Base-by-base conservation (phyloP, 2,113 vertebrate species). In the Heterochromis multidens region DNA sequence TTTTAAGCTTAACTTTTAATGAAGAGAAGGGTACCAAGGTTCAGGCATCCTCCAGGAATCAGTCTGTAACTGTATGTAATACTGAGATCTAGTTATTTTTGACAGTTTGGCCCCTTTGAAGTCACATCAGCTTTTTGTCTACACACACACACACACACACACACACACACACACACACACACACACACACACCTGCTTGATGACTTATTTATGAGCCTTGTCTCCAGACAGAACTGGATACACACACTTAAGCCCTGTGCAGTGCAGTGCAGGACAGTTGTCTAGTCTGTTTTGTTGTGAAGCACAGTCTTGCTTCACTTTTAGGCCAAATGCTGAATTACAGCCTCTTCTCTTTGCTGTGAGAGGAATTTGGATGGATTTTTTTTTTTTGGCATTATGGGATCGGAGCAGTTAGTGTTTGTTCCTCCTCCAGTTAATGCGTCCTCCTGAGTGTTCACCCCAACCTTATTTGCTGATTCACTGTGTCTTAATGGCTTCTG, bases 71-170 rank as follows among this genome's bases (percentile, higher is more conserved):
- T 72, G 27, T 21, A 40, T 61, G 33, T 23, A 80, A 82, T 25
- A 79, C 46, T 25, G 14, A 81, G 19, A 65, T 11, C 80, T 78
- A 35, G 63, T 91, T 52, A 63, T 56, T 79, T 87, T 83, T 80
- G 81, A 88, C 40, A 61, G 80, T 89, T 88, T 25, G 33, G 2
- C 56, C 62, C 40, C 25, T 82, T 87, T 82, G 56, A 90, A 85
- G 87, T 77, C 46, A 3, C 43, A 77, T 78, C 23, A 54, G 79
- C 63, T 77, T 83, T 29, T 56, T 27, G 25, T 25, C 7, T 9
- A 43, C 82, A 77, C 79, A 37, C 82, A 54, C 27, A 77, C 52
- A 16, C 4, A 4, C 43, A 5, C 43, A 16, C 13, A 46, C 43
- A 12, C 40, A 40, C 37, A 40, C n/a, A 35, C 82, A 67, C 63